Evolutionary conservation across 2,888 invertebrate genomes (phyloP).

Genomic region (Synergus laeviventris): DNA sequence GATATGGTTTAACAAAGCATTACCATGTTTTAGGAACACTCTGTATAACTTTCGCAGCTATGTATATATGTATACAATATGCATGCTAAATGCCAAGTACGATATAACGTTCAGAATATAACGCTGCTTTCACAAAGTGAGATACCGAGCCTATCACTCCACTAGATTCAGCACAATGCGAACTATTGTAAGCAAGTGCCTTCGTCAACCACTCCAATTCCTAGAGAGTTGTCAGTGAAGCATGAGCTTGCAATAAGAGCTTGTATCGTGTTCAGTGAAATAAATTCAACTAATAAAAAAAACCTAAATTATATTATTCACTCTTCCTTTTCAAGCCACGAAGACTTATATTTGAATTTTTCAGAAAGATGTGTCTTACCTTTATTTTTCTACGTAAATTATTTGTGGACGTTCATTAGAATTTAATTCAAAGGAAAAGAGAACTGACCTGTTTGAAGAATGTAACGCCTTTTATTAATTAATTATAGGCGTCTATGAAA

Average conservation of each 20-base stretch:
- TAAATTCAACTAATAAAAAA: neutral
- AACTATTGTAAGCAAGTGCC: constrained; percentile 38
- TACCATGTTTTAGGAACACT: constrained; percentile 13
- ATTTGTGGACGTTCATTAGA: neutral
- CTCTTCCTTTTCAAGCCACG: neutral
- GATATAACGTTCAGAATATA: constrained; percentile 28
- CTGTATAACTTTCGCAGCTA: neutral
- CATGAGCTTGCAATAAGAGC: constrained; percentile 23
- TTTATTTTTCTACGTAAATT: no score
- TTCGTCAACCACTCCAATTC: constrained; percentile 35
- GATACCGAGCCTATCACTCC: constrained; percentile 38
- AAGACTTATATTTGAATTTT: neutral
- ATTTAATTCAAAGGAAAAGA: neutral
- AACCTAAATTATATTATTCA: neutral
- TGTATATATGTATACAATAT: neutral
- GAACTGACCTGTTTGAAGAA: neutral
- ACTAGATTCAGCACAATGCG: constrained; percentile 37
- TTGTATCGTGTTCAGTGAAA: neutral
- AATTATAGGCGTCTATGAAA: neutral
- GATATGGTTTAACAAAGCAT: neutral
- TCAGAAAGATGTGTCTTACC: no score
- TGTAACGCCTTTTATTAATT: no score
- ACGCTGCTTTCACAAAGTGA: constrained; percentile 37
- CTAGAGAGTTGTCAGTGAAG: constrained; percentile 37
- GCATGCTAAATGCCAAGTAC: constrained; percentile 24